Evolutionary conservation across 2,888 invertebrate species (phyloP).

Genomic region (Dinocampus coccinellae): DNA sequence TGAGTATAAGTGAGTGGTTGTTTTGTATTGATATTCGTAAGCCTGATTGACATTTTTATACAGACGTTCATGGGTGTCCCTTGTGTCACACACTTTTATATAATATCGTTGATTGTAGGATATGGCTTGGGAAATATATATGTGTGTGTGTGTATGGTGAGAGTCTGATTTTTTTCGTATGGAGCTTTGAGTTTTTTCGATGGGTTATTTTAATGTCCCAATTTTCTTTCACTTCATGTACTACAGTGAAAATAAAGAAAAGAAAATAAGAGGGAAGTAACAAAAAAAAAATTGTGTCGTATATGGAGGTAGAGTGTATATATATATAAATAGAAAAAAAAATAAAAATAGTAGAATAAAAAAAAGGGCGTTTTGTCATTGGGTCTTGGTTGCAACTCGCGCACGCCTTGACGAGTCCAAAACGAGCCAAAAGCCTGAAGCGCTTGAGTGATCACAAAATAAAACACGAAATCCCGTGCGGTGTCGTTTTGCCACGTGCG

Average conservation of each 20-base stretch:
- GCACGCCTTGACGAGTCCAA: constrained; percentile 45
- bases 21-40: constrained; percentile 53
- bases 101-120: no score
- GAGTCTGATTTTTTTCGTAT: background rate
- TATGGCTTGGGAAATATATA: no score
- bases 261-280: constrained; percentile 1
- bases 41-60: constrained; percentile 66
- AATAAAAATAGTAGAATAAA: background rate
- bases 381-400: constrained; percentile 31
- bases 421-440: constrained; percentile 41
- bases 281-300: no score
- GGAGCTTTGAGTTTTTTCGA: background rate
- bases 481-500: constrained; percentile 62
- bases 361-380: constrained; percentile 38
- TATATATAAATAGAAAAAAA: background rate
- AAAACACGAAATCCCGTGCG: constrained; percentile 53
- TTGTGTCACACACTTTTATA: constrained; percentile 10
- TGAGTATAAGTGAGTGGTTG: no score
- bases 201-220: background rate
- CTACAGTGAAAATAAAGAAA: background rate
- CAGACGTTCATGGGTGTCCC: constrained; percentile 56
- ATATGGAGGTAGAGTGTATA: background rate
- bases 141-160: background rate
- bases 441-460: constrained; percentile 47
- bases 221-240: background rate